Base-by-base conservation (phyloP, 2,888 invertebrate genomes). In the Alviniconcha strummeri region DNA sequence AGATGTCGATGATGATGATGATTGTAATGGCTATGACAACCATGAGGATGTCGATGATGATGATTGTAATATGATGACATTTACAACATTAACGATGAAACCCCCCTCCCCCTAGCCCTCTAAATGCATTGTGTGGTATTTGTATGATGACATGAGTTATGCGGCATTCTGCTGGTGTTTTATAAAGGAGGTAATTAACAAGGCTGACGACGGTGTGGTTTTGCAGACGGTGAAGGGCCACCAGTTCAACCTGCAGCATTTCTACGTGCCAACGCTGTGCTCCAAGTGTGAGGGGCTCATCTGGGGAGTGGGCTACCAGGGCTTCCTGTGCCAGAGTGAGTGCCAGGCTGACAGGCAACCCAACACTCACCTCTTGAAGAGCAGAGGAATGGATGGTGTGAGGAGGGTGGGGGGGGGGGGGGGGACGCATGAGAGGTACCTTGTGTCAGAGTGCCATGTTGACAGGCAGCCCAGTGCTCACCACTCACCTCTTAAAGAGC, bases 251-350 rank as follows among this genome's bases (percentile, higher is more conserved):
- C 96, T 97, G 90, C 96, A 97, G 92, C 97, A 97, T 94, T 97
- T 98, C 94, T 97, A 96, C 92, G 96, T 96, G 88, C 97, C 97
- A 92, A 97, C 97, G 88, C 96, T 96, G 94, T 99, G 99, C 94
- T 97, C 97, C 95, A 97, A 97, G 94, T 99, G 99, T 95, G 96
- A 97, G 92, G 95, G 96, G 92, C 96, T 97, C 88, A 96, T 99
- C 90, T 97, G 97, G 95, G 99, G 99, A 80, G 96, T 99, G 85
- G 98, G 98, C 91, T 98, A 98, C 88, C 99, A 99, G 94, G 99
- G 98, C 84, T 98, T 97, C 95, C 97, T 98, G 92, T 99, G 99
- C 94, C 96, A 96, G 93, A 96, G 98, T 98, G 94, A 94, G 95
- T 93, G 83, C 72, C 80, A 0, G 69, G 69, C 17, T 17, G 9